Base-by-base conservation (phyloP, 2,113 vertebrate genomes). In the Arizona elegans region DNA sequence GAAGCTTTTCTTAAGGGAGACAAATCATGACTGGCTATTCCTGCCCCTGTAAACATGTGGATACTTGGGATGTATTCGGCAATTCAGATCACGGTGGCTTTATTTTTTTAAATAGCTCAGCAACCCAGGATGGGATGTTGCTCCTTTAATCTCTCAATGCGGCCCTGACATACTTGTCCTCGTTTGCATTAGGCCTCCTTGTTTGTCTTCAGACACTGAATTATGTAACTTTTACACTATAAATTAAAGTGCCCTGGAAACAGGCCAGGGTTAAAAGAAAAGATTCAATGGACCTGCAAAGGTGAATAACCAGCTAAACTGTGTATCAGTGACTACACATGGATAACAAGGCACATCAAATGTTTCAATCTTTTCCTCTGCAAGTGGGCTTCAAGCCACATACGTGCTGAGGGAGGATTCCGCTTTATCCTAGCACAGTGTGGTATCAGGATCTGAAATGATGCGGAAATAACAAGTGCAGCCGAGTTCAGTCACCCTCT, bases 1-100 rank as follows among this genome's bases (percentile, higher is more conserved):
- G 56, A 89, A 55, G 92, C 93, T 95, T 65, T 95, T 89, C 91
- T n/a, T 90, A 94, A 94, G 93, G 93, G 94, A 95, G 62, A 93
- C 47, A 26, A 90, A 87, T 95, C 89, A 93, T n/a, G 86, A 95
- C 52, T 95, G 29, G 93, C 94, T 96, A 94, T 96, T 94, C 93
- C 96, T 21, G 29, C 95, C 91, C 91, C 94, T 56, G 93, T 93
- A 91, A 91, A 95, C 96, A 94, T 2, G 8, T 92, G 95, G 59
- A 95, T 94, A 93, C 58, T 95, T 95, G 95, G 96, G 94, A 94
- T 94, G 91, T 96, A 89, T 94, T 95, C 87, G 96, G 95, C 94
- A 47, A 47, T 89, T 93, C 86, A 89, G 91, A 91, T 93, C 89
- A 87, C 87, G 3, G 1, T 0, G 87, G 86, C 94, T 96, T 93